Conservation (phyloP, 1,140 invertebrate genomes). For the Euwallacea similis region DNA sequence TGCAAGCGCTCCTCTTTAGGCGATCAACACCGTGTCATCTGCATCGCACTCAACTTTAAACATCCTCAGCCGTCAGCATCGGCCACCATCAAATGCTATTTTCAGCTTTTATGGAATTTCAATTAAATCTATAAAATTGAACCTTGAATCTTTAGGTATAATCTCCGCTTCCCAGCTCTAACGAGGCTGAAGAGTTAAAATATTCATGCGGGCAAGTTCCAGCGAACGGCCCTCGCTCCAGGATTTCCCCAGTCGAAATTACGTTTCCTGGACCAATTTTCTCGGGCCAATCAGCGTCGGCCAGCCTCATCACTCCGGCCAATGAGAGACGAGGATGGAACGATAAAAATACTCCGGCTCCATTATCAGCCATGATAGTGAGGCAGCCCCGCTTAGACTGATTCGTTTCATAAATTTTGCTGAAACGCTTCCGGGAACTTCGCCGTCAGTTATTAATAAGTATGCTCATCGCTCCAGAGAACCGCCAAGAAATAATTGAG, state of each 20-base stretch:
- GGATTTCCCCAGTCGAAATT: slow-evolving; percentile 1
- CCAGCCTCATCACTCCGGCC: slow-evolving; percentile 31
- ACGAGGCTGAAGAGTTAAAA: not conserved
- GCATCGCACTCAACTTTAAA: no score
- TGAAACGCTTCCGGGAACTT: slow-evolving; percentile 41
- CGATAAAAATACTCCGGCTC: slow-evolving; percentile 53
- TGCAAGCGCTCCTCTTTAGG: no score
- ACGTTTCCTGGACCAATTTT: slow-evolving; percentile 49
- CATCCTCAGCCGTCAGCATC: no score
- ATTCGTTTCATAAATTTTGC: slow-evolving; percentile 51
- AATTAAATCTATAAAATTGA: not conserved
- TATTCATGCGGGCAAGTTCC: slow-evolving; percentile 12
- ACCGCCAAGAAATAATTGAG: slow-evolving; percentile 31
- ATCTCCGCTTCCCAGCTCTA: no score
- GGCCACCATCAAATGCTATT: not conserved
- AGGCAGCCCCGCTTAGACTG: slow-evolving; percentile 49
- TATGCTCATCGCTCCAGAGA: slow-evolving; percentile 39
- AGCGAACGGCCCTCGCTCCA: slow-evolving; percentile 5
- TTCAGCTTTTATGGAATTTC: not conserved
- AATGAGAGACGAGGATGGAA: slow-evolving; percentile 40
- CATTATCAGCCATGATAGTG: slow-evolving; percentile 55
- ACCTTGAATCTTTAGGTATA: not conserved
- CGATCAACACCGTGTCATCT: no score
- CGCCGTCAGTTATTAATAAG: slow-evolving; percentile 46
- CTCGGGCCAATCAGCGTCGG: slow-evolving; percentile 43